A percentile compares a stretch with the other conserved stretches of the same genome.
Conservation (phyloP, 2,113 vertebrate species). For the Falco punctatus region DNA sequence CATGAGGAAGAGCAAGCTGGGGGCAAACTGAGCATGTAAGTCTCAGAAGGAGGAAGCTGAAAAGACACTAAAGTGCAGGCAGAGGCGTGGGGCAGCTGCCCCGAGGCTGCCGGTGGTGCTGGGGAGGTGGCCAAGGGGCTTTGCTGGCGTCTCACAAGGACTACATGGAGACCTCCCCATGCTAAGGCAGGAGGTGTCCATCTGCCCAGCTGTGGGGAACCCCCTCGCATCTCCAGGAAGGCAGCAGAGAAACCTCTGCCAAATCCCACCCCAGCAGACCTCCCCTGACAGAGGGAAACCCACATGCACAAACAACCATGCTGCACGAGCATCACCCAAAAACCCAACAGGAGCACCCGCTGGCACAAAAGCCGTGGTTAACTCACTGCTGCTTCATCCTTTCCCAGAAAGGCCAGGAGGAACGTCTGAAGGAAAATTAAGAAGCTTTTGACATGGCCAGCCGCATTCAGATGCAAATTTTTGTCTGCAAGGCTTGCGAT, state of each 20-base stretch:
- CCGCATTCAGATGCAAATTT: constrained; percentile 36
- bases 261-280: not conserved
- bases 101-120: fast-evolving
- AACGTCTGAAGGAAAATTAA: not conserved
- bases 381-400: not conserved
- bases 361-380: not conserved
- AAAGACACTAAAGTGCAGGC: not conserved
- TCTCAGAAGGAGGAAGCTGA: not conserved
- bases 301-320: fast-evolving
- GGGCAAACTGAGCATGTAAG: fast-evolving
- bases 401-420: not conserved
- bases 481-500: not conserved
- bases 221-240: not conserved
- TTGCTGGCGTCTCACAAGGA: not conserved
- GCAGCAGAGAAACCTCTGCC: not conserved
- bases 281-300: fast-evolving
- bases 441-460: not conserved
- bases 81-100: fast-evolving
- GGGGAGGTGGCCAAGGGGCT: fast-evolving
- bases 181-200: not conserved
- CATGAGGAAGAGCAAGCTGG: not conserved
- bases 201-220: fast-evolving
- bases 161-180: fast-evolving
- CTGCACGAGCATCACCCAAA: fast-evolving
- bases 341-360: not conserved